Percentiles rank a stretch among this genome's conserved stretches.
Conservation (phyloP, 2,888 invertebrate species). For the Nemurella pictetii region DNA sequence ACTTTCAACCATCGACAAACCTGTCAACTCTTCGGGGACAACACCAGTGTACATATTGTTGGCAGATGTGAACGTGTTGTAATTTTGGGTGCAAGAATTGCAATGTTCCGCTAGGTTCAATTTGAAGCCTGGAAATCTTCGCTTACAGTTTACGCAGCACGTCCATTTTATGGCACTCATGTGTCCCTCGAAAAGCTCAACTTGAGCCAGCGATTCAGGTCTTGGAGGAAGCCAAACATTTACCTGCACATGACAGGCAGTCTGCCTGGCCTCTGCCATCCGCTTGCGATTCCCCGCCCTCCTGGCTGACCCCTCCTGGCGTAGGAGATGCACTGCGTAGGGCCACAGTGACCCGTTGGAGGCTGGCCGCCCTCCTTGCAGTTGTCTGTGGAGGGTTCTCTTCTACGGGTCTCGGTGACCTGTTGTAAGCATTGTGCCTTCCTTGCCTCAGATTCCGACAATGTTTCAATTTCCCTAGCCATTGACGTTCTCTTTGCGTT, state of each 20-base stretch:
- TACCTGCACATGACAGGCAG: too few species aligned
- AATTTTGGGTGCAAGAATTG: neutral
- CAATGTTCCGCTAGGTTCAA: neutral
- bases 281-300: neutral
- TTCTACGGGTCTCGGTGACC: neutral
- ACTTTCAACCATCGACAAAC: slow-evolving; percentile 21
- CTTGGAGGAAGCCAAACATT: too few species aligned
- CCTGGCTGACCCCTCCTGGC: neutral
- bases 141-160: neutral
- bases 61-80: neutral
- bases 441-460: neutral
- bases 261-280: neutral
- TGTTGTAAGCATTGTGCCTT: neutral
- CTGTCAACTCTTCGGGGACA: slow-evolving; percentile 3
- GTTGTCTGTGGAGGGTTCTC: neutral
- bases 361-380: too few species aligned
- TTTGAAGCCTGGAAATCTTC: neutral
- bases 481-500: neutral
- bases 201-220: too few species aligned
- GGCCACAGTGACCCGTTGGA: too few species aligned
- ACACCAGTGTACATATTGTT: slow-evolving; percentile 12
- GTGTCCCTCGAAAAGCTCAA: too few species aligned
- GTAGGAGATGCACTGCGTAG: neutral
- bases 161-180: neutral
- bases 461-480: neutral